These are phyloP conservation scores for Himalopsyche phryganea DNA, from an alignment of 1,140 invertebrate species.

Conservation along the genomic window DNA sequence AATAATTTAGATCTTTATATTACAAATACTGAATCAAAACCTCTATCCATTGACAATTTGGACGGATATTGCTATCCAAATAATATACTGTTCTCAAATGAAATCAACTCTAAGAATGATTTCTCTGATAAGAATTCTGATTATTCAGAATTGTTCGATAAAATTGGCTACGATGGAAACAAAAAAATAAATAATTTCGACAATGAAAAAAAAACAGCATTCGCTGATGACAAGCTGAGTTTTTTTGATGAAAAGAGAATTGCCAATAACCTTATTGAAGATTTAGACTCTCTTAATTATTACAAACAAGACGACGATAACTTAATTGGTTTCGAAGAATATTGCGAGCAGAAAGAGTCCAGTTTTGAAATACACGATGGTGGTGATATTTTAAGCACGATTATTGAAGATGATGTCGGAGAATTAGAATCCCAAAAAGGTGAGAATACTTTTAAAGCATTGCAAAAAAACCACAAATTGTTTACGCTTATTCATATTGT, in stretches of 20 bases:
- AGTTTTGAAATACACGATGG: background rate
- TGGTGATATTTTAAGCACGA: too few relatives aligned
- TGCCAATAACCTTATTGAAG: constrained; percentile 20
- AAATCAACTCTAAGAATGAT: background rate
- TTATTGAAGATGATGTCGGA: too few relatives aligned
- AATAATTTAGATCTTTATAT: constrained; percentile 38
- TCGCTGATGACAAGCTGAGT: background rate
- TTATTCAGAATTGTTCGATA: constrained; percentile 21
- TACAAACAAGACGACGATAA: constrained; percentile 32
- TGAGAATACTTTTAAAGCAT: too few relatives aligned
- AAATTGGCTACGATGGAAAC: constrained; percentile 9
- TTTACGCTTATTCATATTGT: too few relatives aligned
- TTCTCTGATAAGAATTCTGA: constrained; percentile 15
- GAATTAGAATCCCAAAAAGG: too few relatives aligned
- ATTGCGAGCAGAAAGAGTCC: constrained; percentile 17
- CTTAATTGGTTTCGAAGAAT: constrained; percentile 31
- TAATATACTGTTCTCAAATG: constrained; percentile 35
- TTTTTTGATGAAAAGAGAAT: constrained; percentile 1
- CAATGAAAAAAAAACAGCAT: constrained; percentile 8
- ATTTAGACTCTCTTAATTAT: constrained; percentile 27
- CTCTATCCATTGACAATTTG: constrained; percentile 40
- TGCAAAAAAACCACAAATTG: too few relatives aligned
- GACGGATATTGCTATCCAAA: constrained; percentile 50
- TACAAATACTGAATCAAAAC: constrained; percentile 27
- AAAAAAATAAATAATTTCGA: constrained; percentile 9